Conservation (phyloP, 2,888 invertebrate species). For the Zygothrica quintamaculata region DNA sequence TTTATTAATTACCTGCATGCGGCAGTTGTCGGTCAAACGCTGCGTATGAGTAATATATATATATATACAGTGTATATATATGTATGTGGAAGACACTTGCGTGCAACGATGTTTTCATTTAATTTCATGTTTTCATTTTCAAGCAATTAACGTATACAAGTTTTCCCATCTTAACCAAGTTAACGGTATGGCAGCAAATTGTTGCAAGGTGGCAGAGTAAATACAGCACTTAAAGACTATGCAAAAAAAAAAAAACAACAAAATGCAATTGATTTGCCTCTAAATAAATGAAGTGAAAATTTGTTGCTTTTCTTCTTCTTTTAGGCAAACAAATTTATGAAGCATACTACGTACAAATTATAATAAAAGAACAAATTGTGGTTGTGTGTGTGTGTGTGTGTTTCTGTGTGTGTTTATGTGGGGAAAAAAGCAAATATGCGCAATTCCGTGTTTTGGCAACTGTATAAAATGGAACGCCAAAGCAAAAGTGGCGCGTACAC, state of each 20-base stretch:
- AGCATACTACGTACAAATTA: slow-evolving; percentile 68
- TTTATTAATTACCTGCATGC: slow-evolving; percentile 79
- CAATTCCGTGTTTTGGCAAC: slow-evolving; percentile 78
- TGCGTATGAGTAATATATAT: slow-evolving; percentile 61
- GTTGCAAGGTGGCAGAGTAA: slow-evolving; percentile 14
- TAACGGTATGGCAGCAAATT: slow-evolving; percentile 46
- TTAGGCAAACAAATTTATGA: slow-evolving; percentile 77
- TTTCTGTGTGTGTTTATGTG: slow-evolving; percentile 31
- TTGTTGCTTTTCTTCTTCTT: too few species aligned
- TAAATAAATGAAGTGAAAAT: slow-evolving; percentile 80
- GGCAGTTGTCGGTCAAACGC: slow-evolving; percentile 51
- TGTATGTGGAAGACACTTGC: slow-evolving; percentile 63
- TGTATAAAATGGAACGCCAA: slow-evolving; percentile 62
- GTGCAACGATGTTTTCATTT: slow-evolving; percentile 76
- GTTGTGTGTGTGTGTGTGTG: slow-evolving; percentile 16
- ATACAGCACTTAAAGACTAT: slow-evolving; percentile 25
- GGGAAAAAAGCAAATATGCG: slow-evolving; percentile 70
- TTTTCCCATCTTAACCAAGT: slow-evolving; percentile 17
- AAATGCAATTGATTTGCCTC: slow-evolving; percentile 43
- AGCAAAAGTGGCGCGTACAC: slow-evolving; percentile 77
- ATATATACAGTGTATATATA: slow-evolving; percentile 35
- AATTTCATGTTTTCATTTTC: slow-evolving; percentile 79
- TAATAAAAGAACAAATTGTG: slow-evolving; percentile 77
- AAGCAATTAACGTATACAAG: slow-evolving; percentile 75
- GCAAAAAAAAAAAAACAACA: too few species aligned